Evolutionary conservation across 2,797 vertebrate genomes (phyloP), one percentile per base, ranked within the genome.

Genomic region (Leuciscus waleckii): DNA sequence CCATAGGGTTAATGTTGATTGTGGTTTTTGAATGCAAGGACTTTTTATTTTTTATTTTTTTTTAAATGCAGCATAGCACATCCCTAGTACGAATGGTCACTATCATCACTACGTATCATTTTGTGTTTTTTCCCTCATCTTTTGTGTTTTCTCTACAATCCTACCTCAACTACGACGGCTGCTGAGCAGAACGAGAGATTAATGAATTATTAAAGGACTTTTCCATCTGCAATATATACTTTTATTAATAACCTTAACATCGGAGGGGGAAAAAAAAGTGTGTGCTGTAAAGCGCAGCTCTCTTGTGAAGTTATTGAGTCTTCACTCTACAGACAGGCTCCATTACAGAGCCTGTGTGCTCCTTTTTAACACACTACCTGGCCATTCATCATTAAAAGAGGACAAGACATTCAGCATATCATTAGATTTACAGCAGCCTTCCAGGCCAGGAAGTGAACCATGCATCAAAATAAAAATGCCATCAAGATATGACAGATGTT

Each of bases 391-490:
- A 69, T 32, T 73, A 32, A 71, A 61, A 21, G 65, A 70, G n/a
- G 54, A 73, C 19, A 65, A 80, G 41, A 32, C 69, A 74, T 82
- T 82, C 35, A 46, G 39, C 23, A 46, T 26, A 63, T 35, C 39
- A 65, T 63, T 46, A 61, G 68, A 58, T 73, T 58, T 43, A 61
- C 68, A 23, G 46, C 23, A 37, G 35, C 35, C 37, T 32, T 56
- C 17, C 39, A 46, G 80, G 23, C 9, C 21, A 32, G 6, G 68
- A 46, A 51, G 37, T 41, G 26, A 49, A 21, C n/a, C 51, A 73
- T 43, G n/a, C 19, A 82, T 73, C 39, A 63, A 74, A 58, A 73
- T 71, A 58, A 71, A 82, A 43, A 16, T 7, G n/a, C 49, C 70
- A 82, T 61, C 11, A 73, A 70, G 67, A 32, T 17, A 14, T 9